Conservation (phyloP, 2,888 invertebrate genomes). For the Chrysopilus asiliformis region DNA sequence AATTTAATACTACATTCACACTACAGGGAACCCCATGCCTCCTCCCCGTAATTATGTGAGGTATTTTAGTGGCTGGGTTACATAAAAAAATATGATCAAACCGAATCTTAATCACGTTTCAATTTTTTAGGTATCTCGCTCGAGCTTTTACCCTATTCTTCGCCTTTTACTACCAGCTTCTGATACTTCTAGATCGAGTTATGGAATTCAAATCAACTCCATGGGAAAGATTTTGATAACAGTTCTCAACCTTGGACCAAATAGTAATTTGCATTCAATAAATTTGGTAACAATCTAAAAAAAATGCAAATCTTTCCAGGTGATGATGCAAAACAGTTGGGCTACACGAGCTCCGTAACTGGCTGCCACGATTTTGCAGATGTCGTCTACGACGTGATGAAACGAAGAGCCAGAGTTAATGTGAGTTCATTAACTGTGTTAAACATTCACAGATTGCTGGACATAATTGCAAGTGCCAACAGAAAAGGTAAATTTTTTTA, state of each 20-base stretch:
- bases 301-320: slow-evolving; percentile 24
- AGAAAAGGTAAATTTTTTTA: slow-evolving; percentile 39
- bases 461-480: slow-evolving; percentile 57
- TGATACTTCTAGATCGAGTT: slow-evolving; percentile 67
- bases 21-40: no score
- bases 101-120: background rate
- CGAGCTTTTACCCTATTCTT: slow-evolving; percentile 56
- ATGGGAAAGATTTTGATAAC: slow-evolving; percentile 61
- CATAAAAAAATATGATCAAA: background rate
- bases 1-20: no score
- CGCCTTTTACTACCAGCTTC: slow-evolving; percentile 64
- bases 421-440: slow-evolving; percentile 45
- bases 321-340: slow-evolving; percentile 30
- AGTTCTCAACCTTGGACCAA: slow-evolving; percentile 58
- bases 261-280: no score
- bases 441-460: slow-evolving; percentile 60
- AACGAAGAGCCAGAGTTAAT: slow-evolving; percentile 37
- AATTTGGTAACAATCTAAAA: background rate
- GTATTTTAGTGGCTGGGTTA: background rate
- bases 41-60: no score
- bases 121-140: slow-evolving; percentile 36
- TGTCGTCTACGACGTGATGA: slow-evolving; percentile 58
- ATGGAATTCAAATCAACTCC: slow-evolving; percentile 68
- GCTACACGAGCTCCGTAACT: slow-evolving; percentile 17
- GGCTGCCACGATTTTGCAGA: slow-evolving; percentile 61